Evolutionary conservation across 1,140 invertebrate genomes (phyloP), one percentile per base, ranked within the genome.

Genomic region (Caenorhabditis brenneri): DNA sequence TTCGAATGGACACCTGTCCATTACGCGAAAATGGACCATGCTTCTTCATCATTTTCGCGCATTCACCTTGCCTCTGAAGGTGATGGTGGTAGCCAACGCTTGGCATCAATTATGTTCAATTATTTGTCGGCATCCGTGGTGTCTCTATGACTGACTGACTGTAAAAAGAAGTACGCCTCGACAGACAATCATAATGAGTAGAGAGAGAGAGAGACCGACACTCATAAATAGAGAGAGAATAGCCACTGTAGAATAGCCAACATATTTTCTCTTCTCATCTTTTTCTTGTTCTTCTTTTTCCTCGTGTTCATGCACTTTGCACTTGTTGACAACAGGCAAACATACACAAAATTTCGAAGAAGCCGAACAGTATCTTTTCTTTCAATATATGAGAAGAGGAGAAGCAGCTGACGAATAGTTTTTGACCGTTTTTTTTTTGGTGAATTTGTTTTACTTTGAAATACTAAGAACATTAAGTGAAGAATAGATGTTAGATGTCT

Each of bases 261-360:
- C 9, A 42, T 42, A 42, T 42, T 42, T 42, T 12, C 12, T n/a
- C 24, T 7, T 27, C 27, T 51, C 49, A n/a, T 51, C 24, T 74
- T 42, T 42, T n/a, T 22, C 29, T 24, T n/a, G 2, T 42, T 31
- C 5, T 19, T 33, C 5, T 5, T 60, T 60, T n/a, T 74, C 10
- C 15, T 74, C 36, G 36, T 74, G 65, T 74, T 74, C 65, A 74
- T 74, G 65, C 65, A 74, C 65, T 74, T 74, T 74, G 65, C 65
- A 74, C 65, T 74, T 74, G 65, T 74, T 46, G 65, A 74, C 65
- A 74, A 74, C 65, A 24, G 65, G 65, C 65, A 74, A 74, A 74
- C 65, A 74, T 22, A n/a, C n/a, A n/a, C n/a, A n/a, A n/a, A n/a
- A n/a, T n/a, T n/a, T n/a, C n/a, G n/a, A n/a, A n/a, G n/a, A n/a